Evolutionary conservation across 2,113 vertebrate species (phyloP).

Genomic region (Hemiprocne comata): DNA sequence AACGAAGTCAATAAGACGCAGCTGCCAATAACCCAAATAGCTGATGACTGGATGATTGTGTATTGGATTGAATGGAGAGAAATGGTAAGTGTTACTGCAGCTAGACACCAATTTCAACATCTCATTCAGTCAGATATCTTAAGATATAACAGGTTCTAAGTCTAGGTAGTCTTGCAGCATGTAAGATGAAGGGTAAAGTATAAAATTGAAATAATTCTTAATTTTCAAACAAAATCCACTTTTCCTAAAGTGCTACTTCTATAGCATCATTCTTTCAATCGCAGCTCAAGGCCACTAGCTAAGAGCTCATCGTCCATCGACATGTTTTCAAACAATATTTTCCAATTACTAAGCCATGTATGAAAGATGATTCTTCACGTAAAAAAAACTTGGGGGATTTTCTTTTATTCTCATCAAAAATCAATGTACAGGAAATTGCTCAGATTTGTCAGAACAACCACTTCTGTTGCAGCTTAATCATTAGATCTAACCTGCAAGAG

Average conservation of each 20-base stretch:
- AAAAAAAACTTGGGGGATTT: slow-evolving; percentile 23
- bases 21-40: slow-evolving; percentile 2
- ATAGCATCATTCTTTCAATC: background rate
- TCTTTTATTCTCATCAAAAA: slow-evolving; percentile 47
- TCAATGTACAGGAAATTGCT: slow-evolving; percentile 50
- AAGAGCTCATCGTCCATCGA: slow-evolving; percentile 17
- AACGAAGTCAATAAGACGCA: slow-evolving; percentile 11
- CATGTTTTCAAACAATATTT: slow-evolving; percentile 50
- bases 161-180: background rate
- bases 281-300: background rate
- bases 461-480: slow-evolving; percentile 13
- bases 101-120: background rate
- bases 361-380: background rate
- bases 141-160: background rate
- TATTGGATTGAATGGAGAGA: background rate
- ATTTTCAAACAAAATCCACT: background rate
- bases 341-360: background rate
- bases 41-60: background rate
- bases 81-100: background rate
- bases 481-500: background rate
- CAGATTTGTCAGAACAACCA: slow-evolving; percentile 49
- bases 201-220: slow-evolving; percentile 30
- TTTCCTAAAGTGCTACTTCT: slow-evolving; percentile 26
- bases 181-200: background rate
- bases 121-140: background rate